These are phyloP conservation scores for Lasiurus borealis DNA, from an alignment of 2,113 vertebrate species.

Conservation along the genomic window DNA sequence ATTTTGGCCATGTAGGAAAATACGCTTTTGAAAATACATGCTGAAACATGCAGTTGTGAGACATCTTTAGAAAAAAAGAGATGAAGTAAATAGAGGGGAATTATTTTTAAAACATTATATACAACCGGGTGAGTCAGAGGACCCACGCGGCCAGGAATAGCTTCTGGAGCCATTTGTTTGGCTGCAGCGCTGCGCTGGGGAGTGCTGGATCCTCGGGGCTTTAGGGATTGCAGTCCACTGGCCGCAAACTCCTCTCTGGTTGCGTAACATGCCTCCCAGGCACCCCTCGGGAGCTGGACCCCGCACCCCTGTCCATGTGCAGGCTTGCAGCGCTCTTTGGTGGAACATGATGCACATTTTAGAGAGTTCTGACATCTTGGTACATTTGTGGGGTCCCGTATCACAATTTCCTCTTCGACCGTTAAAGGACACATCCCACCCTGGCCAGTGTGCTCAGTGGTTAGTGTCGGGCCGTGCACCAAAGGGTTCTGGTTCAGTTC, in stretches of 20 bases:
- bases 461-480: too few relatives aligned
- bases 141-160: neutral
- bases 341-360: neutral
- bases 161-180: neutral
- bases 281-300: neutral
- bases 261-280: neutral
- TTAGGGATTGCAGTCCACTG: neutral
- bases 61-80: conserved; percentile 21
- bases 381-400: neutral
- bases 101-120: neutral
- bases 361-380: neutral
- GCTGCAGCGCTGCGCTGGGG: neutral
- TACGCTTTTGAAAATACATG: neutral
- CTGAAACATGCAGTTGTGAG: neutral
- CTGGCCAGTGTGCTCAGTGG: too few relatives aligned
- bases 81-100: neutral
- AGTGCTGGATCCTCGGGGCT: neutral
- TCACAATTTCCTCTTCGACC: neutral
- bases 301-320: neutral
- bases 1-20: neutral
- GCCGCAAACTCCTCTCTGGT: neutral
- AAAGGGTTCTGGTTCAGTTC: too few relatives aligned
- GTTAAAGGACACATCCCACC: neutral
- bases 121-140: neutral
- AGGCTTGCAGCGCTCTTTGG: neutral